Conservation (phyloP, 2,113 vertebrate genomes). For the Thermophis baileyi region DNA sequence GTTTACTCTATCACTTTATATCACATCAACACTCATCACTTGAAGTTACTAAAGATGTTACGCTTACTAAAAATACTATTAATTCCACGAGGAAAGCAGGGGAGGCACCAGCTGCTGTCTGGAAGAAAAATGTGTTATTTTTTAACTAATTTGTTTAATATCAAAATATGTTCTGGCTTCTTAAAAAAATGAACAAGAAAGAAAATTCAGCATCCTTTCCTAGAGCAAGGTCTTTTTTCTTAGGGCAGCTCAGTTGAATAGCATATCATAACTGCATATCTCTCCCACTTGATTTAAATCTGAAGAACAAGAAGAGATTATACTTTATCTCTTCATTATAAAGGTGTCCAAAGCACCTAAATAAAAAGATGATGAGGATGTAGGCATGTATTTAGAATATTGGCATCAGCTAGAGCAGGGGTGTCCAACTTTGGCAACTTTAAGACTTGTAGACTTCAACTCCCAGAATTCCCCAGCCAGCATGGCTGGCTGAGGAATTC, state of each 20-base stretch:
- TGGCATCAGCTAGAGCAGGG: neutral
- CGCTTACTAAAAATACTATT: neutral
- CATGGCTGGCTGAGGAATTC: neutral
- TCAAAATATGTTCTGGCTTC: neutral
- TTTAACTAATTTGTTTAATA: neutral
- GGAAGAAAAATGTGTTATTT: neutral
- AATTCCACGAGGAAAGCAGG: neutral
- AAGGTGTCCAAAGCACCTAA: neutral
- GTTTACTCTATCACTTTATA: neutral
- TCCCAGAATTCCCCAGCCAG: neutral
- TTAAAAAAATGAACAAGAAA: neutral
- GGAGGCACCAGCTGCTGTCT: neutral
- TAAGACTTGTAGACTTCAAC: neutral
- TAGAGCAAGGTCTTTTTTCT: neutral
- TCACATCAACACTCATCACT: neutral
- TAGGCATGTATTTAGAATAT: neutral
- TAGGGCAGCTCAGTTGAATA: neutral
- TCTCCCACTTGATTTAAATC: neutral
- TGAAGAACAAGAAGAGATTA: neutral
- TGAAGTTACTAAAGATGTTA: neutral
- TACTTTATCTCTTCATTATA: neutral
- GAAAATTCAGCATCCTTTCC: neutral
- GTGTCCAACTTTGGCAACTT: neutral
- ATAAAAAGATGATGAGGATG: neutral
- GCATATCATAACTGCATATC: neutral